These are phyloP conservation scores for Drosophila sturtevanti DNA, from an alignment of 1,140 invertebrate species.

Conservation along the genomic window DNA sequence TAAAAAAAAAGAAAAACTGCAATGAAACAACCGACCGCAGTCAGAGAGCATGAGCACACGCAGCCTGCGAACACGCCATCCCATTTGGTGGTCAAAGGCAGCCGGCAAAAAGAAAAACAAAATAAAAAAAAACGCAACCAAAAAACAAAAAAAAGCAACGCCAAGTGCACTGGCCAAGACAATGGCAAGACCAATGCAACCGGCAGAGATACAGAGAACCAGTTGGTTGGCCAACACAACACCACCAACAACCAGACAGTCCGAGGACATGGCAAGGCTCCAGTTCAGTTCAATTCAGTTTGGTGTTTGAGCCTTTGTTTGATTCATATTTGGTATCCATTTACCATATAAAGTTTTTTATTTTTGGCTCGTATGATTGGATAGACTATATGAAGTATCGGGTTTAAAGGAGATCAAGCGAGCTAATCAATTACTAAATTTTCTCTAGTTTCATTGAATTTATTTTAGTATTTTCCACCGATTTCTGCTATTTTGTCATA, in stretches of 20 bases:
- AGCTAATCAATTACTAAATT: background rate
- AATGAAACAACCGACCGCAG: conserved; percentile 42
- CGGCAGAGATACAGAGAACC: conserved; percentile 26
- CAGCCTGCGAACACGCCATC: conserved; percentile 31
- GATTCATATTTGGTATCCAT: conserved; percentile 5
- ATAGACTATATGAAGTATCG: background rate
- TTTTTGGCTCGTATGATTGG: background rate
- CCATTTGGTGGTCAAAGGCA: conserved; percentile 48
- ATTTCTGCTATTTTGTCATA: too few species aligned
- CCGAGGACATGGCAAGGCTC: background rate
- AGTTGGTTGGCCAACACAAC: conserved; percentile 48
- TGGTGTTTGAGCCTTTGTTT: conserved; percentile 27
- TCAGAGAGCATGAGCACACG: conserved; percentile 37
- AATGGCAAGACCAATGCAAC: conserved; percentile 56
- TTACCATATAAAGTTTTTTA: background rate
- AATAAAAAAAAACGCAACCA: conserved; percentile 34
- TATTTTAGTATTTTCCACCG: background rate
- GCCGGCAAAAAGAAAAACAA: conserved; percentile 51
- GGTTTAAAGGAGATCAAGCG: background rate
- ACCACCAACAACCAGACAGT: background rate
- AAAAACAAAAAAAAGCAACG: conserved; percentile 58
- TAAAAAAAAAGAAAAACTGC: conserved; percentile 40
- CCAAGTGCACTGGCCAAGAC: conserved; percentile 70
- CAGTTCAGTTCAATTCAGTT: background rate
- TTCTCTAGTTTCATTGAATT: background rate